Evolutionary conservation across 2,888 invertebrate species (phyloP), one percentile per base, ranked within the genome.

Genomic region (Sinelater perroti): DNA sequence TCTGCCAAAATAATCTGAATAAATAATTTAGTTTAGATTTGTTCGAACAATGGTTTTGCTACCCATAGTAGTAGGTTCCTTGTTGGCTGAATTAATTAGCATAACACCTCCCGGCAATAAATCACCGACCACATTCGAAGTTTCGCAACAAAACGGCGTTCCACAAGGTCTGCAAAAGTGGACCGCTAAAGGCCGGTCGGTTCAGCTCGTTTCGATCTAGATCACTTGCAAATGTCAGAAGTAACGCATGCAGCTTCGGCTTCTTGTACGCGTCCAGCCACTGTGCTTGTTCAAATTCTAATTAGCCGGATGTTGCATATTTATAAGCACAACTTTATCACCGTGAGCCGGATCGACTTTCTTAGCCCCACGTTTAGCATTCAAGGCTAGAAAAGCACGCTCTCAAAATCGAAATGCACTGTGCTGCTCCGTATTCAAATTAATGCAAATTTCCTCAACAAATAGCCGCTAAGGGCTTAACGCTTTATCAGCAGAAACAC

Each of bases 101-200:
- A 30, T 30, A 30, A 30, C 13, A 30, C 13, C 13, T 30, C 13
- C 5, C 30, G 13, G 11, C 10, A 30, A 17, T 17, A 36, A 36
- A 17, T 17, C 36, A 6, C 36, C 8, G 1, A 18, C 2, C 17
- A 36, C 36, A 36, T 17, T 8, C 11, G n/a, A 6, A 8, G 16
- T 36, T 36, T 36, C 36, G 36, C 36, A 36, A 36, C 7, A 17
- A 36, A 36, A n/a, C 36, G 18, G 18, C 36, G n/a, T 18, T 36
- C 18, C 18, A 36, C 8, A 36, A 36, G 36, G 11, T n/a, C n/a
- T n/a, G n/a, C n/a, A n/a, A n/a, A n/a, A n/a, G n/a, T 36, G 36
- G 36, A 8, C 36, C 36, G 10, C 6, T 18, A 18, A 36, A 36
- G 36, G 36, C 18, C 36, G 36, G n/a, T 36, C 11, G 18, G 17